Evolutionary conservation across 1,140 invertebrate genomes (phyloP), one percentile per base, ranked within the genome.

Genomic region (Tribolium madens): DNA sequence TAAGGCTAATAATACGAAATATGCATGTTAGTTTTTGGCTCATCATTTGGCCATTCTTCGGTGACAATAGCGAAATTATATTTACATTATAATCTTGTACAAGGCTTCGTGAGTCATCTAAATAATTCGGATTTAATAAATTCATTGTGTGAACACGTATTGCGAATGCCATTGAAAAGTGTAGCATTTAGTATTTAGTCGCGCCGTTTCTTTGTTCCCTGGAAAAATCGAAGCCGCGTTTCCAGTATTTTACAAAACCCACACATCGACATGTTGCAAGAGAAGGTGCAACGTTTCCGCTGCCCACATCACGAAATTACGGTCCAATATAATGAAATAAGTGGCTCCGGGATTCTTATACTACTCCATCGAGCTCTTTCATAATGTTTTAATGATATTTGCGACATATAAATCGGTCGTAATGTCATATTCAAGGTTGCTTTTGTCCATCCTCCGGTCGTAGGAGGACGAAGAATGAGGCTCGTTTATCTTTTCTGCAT

Each of bases 251-350:
- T 64, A 64, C 57, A 64, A 64, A 42, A 33, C 57, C 57, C 57
- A 64, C 57, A 33, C 57, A 13, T 33, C 21, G 21, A n/a, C 57
- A 64, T 64, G 57, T 64, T 64, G 57, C 57, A 64, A 64, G 10
- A 64, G 57, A 57, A 64, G 57, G 57, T 64, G 57, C 57, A 64
- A 64, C 57, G 31, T 64, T 64, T 64, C 57, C 57, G 57, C 57
- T 64, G 57, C 57, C 57, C 57, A 64, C 57, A 57, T 33, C 21
- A 26, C 14, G 31, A 26, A 64, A 64, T 64, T 64, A 33, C 57
- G 21, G 21, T 64, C 57, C 26, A 64, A 33, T 64, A 64, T 33
- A 12, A 33, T 64, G 21, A 31, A 64, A 64, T 64, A 14, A 64
- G 57, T 33, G 21, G 26, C 17, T 64, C 31, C 31, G 1, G 57